Percentiles rank a stretch among this genome's conserved stretches.
phyloP scores from a whole-genome alignment of 2,797 vertebrate genomes.

The Onychomys leucogaster region DNA sequence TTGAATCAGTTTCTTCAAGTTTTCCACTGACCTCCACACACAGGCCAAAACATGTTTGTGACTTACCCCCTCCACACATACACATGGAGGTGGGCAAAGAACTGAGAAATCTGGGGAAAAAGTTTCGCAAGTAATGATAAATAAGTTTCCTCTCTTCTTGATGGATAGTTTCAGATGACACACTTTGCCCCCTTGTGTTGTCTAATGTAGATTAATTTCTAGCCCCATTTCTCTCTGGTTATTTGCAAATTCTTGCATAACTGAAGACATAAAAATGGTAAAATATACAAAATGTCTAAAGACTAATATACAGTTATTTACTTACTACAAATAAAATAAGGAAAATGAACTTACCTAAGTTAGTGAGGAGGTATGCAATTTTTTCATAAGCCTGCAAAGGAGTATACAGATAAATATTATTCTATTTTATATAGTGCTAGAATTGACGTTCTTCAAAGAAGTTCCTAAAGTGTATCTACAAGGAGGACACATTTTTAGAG shows the following conservation, averaged over 20 bases:
- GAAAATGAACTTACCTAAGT: constrained; percentile 92
- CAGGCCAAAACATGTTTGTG: background rate
- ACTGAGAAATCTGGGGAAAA: background rate
- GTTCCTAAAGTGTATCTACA: background rate
- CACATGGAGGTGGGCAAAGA: background rate
- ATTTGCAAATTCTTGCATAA: background rate
- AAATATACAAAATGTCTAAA: background rate
- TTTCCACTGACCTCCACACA: background rate
- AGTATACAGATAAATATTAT: constrained; percentile 33
- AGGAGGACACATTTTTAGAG: background rate
- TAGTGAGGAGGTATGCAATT: constrained; percentile 97
- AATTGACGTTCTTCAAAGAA: background rate
- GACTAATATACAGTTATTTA: background rate
- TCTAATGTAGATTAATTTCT: background rate
- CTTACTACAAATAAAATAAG: background rate
- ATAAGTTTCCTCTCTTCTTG: background rate
- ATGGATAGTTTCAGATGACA: background rate
- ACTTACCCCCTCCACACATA: background rate
- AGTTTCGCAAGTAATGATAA: background rate
- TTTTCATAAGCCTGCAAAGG: constrained; percentile 97
- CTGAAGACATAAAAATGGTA: background rate
- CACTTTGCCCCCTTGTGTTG: background rate
- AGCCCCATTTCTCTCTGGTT: background rate
- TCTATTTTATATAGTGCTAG: background rate
- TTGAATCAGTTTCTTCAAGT: background rate